Evolutionary conservation across 2,797 vertebrate genomes (phyloP), one percentile per base, ranked within the genome.

Genomic region (Notolepis coatsorum): DNA sequence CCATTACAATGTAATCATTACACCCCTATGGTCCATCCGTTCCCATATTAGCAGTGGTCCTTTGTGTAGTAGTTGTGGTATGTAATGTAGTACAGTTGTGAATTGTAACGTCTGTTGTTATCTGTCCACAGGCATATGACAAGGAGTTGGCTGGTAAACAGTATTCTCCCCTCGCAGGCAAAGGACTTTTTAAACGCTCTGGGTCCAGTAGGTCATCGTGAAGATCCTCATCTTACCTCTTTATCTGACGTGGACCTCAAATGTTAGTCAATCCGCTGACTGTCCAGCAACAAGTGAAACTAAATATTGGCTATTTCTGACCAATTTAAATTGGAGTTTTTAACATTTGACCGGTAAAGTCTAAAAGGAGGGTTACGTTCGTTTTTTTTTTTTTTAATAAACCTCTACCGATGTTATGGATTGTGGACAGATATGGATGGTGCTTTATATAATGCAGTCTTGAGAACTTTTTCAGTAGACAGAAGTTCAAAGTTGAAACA

Each of bases 401-500:
- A 87, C 84, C 77, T 87, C 83, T 75, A 73, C 77, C 74, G 62
- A 78, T 75, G 54, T 73, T 28, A 42, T 47, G 20, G 31, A 47
- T 33, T 59, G 58, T 37, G 60, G 62, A 18, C 74, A 66, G 61
- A 67, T 75, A 39, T 71, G 54, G 51, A 76, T 65, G 84, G 71
- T 85, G 80, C 81, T 86, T 53, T 52, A 37, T 59, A 70, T 56
- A 68, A 71, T 80, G 59, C 80, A 82, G 77, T 81, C 75, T 84
- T 80, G 39, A 10, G 2, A 24, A 74, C 65, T 50, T 74, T 45
- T 8, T 30, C n/a, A n/a, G 59, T 65, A 50, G 70, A 69, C 69
- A 75, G 68, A 68, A 81, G 65, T 75, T 27, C 74, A 46, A 69
- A 81, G 53, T 67, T 80, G 61, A 73, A 80, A 81, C 48, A 66